phyloP scores from a whole-genome alignment of 1,140 invertebrate species.

The Octopus sinensis region DNA sequence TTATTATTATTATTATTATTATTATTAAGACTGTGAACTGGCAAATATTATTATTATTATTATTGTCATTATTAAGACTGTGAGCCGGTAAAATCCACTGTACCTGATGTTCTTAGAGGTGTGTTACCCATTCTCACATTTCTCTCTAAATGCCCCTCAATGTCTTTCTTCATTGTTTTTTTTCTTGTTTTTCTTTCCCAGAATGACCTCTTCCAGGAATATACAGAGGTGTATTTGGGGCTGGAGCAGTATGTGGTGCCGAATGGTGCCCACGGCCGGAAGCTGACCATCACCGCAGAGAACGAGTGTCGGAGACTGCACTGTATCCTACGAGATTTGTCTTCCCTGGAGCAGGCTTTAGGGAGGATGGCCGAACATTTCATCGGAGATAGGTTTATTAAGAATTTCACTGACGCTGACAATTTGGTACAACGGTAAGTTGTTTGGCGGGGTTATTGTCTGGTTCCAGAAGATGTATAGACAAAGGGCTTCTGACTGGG shows the following conservation, averaged over 20 bases:
- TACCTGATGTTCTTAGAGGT: background rate
- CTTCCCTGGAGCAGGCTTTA: slow-evolving; percentile 63
- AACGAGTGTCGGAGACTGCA: slow-evolving; percentile 61
- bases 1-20: too few species aligned
- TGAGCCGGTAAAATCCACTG: too few species aligned
- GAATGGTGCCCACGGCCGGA: slow-evolving; percentile 43
- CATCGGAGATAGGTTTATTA: slow-evolving; percentile 58
- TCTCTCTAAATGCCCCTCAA: background rate
- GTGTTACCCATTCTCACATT: background rate
- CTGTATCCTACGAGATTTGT: slow-evolving; percentile 62
- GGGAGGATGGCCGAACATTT: slow-evolving; percentile 65
- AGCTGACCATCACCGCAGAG: slow-evolving; percentile 55
- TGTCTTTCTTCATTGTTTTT: background rate
- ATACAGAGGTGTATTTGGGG: slow-evolving; percentile 62
- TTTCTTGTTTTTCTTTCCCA: slow-evolving; percentile 20
- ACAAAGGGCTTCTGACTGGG: too few species aligned
- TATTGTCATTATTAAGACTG: too few species aligned
- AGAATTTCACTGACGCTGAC: slow-evolving; percentile 47
- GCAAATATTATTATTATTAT: too few species aligned
- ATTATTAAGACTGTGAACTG: too few species aligned
- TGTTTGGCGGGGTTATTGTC: background rate
- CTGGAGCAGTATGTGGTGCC: slow-evolving; percentile 57
- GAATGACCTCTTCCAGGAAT: slow-evolving; percentile 58
- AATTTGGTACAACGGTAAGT: slow-evolving; percentile 49
- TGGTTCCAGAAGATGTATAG: too few species aligned